phyloP scores from a whole-genome alignment of 2,888 invertebrate genomes.

The Agrotis exclamationis region DNA sequence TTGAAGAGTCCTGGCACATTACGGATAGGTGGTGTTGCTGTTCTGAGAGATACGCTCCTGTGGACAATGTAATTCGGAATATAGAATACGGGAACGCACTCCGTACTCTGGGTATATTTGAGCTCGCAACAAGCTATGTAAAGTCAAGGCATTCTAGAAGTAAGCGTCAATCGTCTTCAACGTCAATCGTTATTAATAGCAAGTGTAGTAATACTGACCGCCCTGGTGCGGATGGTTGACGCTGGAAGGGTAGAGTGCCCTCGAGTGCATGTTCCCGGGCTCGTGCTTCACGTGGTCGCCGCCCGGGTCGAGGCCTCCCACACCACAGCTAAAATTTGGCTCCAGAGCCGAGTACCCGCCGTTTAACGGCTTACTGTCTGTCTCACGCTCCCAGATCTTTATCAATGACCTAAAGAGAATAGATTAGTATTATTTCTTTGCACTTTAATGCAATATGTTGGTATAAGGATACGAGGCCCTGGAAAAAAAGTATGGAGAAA shows the following conservation, averaged over 20 bases:
- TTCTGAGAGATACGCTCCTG: constrained; percentile 87
- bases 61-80: not conserved
- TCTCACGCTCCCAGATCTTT: constrained; percentile 96
- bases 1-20: constrained; percentile 82
- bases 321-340: constrained; percentile 93
- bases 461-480: too few species aligned
- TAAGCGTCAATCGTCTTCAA: not conserved
- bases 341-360: constrained; percentile 90
- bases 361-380: constrained; percentile 89
- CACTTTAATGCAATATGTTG: not conserved
- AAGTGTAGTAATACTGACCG: constrained; percentile 69
- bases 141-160: not conserved
- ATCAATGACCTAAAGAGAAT: constrained; percentile 92
- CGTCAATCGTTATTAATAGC: not conserved
- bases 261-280: constrained; percentile 83
- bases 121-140: not conserved
- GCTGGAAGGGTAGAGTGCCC: constrained; percentile 80
- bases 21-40: constrained; percentile 87
- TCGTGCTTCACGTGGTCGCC: constrained; percentile 88
- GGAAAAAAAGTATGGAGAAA: too few species aligned
- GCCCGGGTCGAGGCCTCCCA: constrained; percentile 93
- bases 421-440: not conserved
- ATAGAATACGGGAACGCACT: not conserved
- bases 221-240: constrained; percentile 85
- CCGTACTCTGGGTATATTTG: not conserved